phyloP scores from a whole-genome alignment of 2,113 vertebrate genomes.

The Tonatia bakeri region DNA sequence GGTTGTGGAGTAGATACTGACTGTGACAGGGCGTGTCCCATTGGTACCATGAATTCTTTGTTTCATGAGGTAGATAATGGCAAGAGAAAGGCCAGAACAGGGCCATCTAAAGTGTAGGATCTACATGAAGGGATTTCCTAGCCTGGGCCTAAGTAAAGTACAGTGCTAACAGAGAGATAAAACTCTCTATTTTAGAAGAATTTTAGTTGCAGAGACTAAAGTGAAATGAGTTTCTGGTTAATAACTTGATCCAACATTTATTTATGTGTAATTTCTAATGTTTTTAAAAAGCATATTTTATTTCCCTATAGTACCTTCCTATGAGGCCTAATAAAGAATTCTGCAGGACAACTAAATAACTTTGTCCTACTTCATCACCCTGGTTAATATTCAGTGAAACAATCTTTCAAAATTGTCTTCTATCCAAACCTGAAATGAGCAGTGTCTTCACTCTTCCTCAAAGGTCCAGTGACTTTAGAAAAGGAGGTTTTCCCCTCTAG shows the following conservation, averaged over 20 bases:
- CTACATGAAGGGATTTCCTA: background rate
- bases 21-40: rapidly evolving
- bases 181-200: background rate
- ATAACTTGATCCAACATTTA: background rate
- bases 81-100: background rate
- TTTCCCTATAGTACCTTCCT: background rate
- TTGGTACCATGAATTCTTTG: background rate
- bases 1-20: background rate
- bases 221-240: background rate
- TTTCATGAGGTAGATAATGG: background rate
- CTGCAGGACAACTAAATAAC: background rate
- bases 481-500: background rate
- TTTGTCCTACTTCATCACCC: background rate
- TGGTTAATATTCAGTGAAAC: background rate
- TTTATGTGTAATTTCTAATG: constrained; percentile 3
- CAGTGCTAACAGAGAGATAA: background rate
- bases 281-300: no score
- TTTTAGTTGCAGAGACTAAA: background rate
- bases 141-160: background rate
- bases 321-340: background rate
- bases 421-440: background rate
- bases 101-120: background rate
- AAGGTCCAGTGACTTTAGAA: background rate
- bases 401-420: constrained; percentile 1
- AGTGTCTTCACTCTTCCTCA: background rate